These are phyloP conservation scores for Xylocampa areola DNA, from an alignment of 2,888 invertebrate species.

Conservation along the genomic window DNA sequence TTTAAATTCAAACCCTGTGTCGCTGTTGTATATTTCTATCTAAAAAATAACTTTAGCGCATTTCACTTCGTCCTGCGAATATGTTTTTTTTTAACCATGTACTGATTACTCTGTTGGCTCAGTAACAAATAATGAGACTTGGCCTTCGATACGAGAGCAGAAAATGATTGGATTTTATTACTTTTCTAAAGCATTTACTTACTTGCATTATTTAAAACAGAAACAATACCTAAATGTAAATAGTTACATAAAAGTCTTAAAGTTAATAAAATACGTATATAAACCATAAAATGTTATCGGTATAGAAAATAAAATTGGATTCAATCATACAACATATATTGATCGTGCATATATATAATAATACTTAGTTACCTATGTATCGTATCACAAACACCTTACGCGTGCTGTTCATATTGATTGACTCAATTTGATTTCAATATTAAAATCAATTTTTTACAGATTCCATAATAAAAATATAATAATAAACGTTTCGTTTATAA, in stretches of 20 bases:
- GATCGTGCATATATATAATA: not conserved
- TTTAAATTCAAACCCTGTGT: no score
- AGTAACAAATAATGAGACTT: no score
- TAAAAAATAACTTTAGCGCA: no score
- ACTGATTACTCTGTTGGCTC: no score
- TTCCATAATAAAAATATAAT: slow-evolving; percentile 19
- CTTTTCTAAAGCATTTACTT: no score
- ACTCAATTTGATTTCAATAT: slow-evolving; percentile 15
- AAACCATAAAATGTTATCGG: slow-evolving; percentile 21
- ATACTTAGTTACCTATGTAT: not conserved
- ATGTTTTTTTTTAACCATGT: no score
- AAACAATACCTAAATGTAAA: not conserved
- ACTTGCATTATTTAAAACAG: not conserved
- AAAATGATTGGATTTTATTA: no score
- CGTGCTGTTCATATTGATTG: slow-evolving; percentile 12
- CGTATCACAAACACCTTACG: slow-evolving; percentile 6
- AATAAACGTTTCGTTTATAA: not conserved
- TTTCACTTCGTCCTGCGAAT: no score
- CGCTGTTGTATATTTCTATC: no score
- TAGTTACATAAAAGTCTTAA: not conserved
- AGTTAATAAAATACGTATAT: slow-evolving; percentile 5
- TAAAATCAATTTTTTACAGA: slow-evolving; percentile 27
- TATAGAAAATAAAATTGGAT: slow-evolving; percentile 34
- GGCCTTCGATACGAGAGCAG: no score
- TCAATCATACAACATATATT: slow-evolving; percentile 40